Base-by-base conservation (phyloP, 2,888 invertebrate species). In the Hirtodrosophila cameraria region DNA sequence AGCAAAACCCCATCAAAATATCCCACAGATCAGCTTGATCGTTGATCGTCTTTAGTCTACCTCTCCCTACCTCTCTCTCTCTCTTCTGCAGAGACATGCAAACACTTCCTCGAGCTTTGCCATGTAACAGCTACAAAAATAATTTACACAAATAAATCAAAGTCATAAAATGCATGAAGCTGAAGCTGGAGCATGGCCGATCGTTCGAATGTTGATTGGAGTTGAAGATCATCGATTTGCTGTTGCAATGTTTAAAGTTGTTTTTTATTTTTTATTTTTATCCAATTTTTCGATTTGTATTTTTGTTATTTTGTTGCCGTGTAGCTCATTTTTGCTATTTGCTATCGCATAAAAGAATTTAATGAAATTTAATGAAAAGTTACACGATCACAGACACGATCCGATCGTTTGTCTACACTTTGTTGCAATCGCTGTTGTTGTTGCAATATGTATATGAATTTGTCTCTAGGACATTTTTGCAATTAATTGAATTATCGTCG, bases 401-500 rank as follows among this genome's bases (percentile, higher is more conserved):
- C 31, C 59, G 70, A 63, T 63, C 59, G 74, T 68, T 70, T 61
- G 61, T 59, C 66, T 75, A 73, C 57, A 74, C 75, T 64, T 75
- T 75, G 79, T 71, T 55, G 75, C 74, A 58, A 69, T 64, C 25
- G 27, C 13, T 13, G 38, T 48, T 28, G 60, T 33, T 52, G 63
- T 55, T 69, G 69, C 70, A 48, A 63, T 75, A 65, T 82, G 79
- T 79, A 80, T 80, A 62, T 72, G 78, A 72, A 76, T 81, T 79
- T 86, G 80, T 74, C 86, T 86, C 79, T 83, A 87, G 86, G 86
- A 86, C 82, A 86, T 86, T 79, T 82, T 77, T 60, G 77, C 84
- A 83, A 87, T 87, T 87, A 87, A 87, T 87, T 87, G 87, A 87
- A 87, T 84, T 82, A 82, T 87, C 75, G 80, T 87, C 85, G 84